Evolutionary conservation across 2,888 invertebrate species (phyloP).

Genomic region (Argynnis bischoffii): DNA sequence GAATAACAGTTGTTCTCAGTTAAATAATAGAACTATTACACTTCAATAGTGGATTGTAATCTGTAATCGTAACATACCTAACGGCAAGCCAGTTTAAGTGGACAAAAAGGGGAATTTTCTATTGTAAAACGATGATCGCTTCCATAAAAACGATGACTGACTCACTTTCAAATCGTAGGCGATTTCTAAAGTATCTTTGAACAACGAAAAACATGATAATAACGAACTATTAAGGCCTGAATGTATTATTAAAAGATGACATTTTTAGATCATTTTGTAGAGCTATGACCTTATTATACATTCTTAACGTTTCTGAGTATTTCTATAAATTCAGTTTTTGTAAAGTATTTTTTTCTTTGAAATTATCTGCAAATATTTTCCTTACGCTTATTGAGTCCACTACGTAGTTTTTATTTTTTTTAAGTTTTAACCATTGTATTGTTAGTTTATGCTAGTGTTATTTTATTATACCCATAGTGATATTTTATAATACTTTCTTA

Average conservation of each 20-base stretch:
- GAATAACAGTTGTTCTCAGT: slow-evolving; percentile 28
- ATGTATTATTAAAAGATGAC: slow-evolving; percentile 34
- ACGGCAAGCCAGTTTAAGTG: slow-evolving; percentile 54
- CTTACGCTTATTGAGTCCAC: slow-evolving; percentile 4
- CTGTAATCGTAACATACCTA: slow-evolving; percentile 49
- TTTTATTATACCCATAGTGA: no score
- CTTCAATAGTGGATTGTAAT: slow-evolving; percentile 23
- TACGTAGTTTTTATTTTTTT: slow-evolving; percentile 5
- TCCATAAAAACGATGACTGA: slow-evolving; percentile 50
- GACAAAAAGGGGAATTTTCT: slow-evolving; percentile 42
- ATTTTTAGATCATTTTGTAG: slow-evolving; percentile 30
- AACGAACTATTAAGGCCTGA: slow-evolving; percentile 33
- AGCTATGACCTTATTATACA: slow-evolving; percentile 24
- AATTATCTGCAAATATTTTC: slow-evolving; percentile 15
- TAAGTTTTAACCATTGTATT: not conserved
- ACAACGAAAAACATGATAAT: slow-evolving; percentile 32
- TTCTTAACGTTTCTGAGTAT: slow-evolving; percentile 9
- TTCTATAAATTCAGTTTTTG: slow-evolving; percentile 17
- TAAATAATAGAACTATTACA: slow-evolving; percentile 31
- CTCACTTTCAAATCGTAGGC: slow-evolving; percentile 58
- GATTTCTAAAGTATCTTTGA: slow-evolving; percentile 48
- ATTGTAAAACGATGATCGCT: slow-evolving; percentile 47
- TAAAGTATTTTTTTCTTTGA: slow-evolving; percentile 5
- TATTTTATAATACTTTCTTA: no score
- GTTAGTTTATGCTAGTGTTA: not conserved